Evolutionary conservation across 1,140 invertebrate genomes (phyloP), one percentile per base, ranked within the genome.

Genomic region (Microplitis mediator): DNA sequence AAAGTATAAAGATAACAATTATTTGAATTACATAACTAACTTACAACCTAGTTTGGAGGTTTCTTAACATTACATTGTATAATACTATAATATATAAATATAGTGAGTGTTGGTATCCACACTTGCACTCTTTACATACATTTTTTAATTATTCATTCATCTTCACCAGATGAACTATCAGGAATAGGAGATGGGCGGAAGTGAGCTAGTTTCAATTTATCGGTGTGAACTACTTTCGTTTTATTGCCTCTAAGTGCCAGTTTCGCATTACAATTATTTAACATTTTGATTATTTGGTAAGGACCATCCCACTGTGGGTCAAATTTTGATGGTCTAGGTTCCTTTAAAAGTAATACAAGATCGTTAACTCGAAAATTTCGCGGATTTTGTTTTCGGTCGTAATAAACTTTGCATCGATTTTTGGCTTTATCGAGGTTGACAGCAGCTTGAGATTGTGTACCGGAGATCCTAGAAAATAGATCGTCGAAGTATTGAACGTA

Each of bases 131-230:
- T n/a, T n/a, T n/a, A n/a, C n/a, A n/a, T n/a, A n/a, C n/a, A n/a
- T n/a, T n/a, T n/a, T n/a, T 60, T 32, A 14, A 16, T 60, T 9
- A 32, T 16, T 14, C 5, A 8, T 14, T 3, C 16, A n/a, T 32
- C 56, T 4, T 60, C 56, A 31, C 16, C 16, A 4, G 56, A 8
- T 32, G 31, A n/a, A n/a, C n/a, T 32, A 11, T 54, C 51, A n/a
- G 51, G 11, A 4, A 3, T 4, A 23, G 9, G 3, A 4, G 8
- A 6, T 60, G 3, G 11, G 4, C 56, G 56, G 34, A 61, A 34
- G 11, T 61, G 60, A 36, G 60, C 31, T 9, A 35, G 34, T 61
- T 61, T 61, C 13, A 61, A 61, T 61, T 61, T 61, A 61, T 61
- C 32, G 32, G 31, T 34, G n/a, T 61, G 60, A 34, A 61, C 60